Percentiles rank a stretch among this genome's conserved stretches.
Conservation (phyloP, 1,140 invertebrate genomes). For the Hyphantria cunea region DNA sequence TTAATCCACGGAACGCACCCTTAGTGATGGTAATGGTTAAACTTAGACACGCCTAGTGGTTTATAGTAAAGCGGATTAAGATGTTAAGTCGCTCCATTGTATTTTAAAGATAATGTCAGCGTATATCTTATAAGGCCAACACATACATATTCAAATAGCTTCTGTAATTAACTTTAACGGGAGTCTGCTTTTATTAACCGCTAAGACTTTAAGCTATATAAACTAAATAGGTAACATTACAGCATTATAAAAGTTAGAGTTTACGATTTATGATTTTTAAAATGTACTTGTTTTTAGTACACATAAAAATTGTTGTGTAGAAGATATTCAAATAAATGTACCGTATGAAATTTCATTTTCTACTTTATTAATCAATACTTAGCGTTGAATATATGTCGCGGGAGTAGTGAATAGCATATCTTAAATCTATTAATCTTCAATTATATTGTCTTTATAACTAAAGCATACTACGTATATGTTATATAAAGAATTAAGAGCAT, state of each 20-base stretch:
- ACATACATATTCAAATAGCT: conserved; percentile 42
- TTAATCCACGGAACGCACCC: conserved; percentile 60
- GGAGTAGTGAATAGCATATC: no score
- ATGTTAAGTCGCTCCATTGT: conserved; percentile 51
- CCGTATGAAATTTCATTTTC: no score
- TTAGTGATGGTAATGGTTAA: conserved; percentile 62
- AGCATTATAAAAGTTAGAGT: conserved; percentile 16
- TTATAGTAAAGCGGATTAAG: conserved; percentile 64
- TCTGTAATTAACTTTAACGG: conserved; percentile 35
- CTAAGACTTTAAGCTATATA: conserved; percentile 17
- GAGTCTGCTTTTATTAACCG: conserved; percentile 22
- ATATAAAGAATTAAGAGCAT: background rate
- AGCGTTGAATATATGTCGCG: no score
- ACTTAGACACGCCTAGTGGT: conserved; percentile 66
- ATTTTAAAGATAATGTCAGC: conserved; percentile 50
- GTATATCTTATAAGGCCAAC: conserved; percentile 34
- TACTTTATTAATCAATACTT: no score
- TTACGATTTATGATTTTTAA: conserved; percentile 12
- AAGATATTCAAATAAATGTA: no score
- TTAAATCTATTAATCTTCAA: no score
- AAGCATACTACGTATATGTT: background rate
- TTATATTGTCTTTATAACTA: no score
- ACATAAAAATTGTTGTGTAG: no score
- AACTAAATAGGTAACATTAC: conserved; percentile 8
- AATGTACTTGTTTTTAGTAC: background rate